Percentiles rank a stretch among this genome's conserved stretches.
Evolutionary conservation across 1,140 invertebrate species (phyloP).

Genomic region (Danaus plexippus): DNA sequence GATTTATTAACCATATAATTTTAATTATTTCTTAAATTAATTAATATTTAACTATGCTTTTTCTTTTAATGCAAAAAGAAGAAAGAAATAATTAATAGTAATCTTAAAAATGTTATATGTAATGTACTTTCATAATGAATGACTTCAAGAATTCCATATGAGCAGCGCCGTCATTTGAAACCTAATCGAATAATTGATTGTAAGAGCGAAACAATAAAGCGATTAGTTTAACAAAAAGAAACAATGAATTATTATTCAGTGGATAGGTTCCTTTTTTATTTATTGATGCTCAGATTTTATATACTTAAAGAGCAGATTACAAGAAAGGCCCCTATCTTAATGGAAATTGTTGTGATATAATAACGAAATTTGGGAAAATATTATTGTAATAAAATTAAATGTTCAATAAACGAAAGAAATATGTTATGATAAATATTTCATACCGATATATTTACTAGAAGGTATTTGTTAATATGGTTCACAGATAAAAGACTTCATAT

Average conservation of each 20-base stretch:
- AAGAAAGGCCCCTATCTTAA: slow-evolving; percentile 4
- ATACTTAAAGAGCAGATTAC: slow-evolving; percentile 14
- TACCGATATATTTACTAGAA: too few species aligned
- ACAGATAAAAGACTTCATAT: background rate
- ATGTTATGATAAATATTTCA: too few species aligned
- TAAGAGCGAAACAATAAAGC: slow-evolving; percentile 64
- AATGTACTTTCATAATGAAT: slow-evolving; percentile 42
- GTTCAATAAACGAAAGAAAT: too few species aligned
- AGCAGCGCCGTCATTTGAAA: slow-evolving; percentile 51
- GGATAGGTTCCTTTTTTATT: slow-evolving; percentile 51
- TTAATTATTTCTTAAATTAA: too few species aligned
- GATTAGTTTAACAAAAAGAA: slow-evolving; percentile 65
- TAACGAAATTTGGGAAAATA: background rate
- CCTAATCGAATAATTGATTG: slow-evolving; percentile 68
- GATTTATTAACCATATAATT: too few species aligned
- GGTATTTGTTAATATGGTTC: too few species aligned
- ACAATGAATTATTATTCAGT: slow-evolving; percentile 66
- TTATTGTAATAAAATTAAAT: background rate
- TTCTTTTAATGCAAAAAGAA: too few species aligned
- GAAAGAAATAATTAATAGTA: too few species aligned
- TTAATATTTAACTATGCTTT: too few species aligned
- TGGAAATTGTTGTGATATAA: background rate
- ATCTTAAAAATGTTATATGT: slow-evolving; percentile 14
- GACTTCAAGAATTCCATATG: slow-evolving; percentile 44
- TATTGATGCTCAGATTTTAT: slow-evolving; percentile 31